phyloP scores from a whole-genome alignment of 2,888 invertebrate species.

The Glaucopsyche alexis region DNA sequence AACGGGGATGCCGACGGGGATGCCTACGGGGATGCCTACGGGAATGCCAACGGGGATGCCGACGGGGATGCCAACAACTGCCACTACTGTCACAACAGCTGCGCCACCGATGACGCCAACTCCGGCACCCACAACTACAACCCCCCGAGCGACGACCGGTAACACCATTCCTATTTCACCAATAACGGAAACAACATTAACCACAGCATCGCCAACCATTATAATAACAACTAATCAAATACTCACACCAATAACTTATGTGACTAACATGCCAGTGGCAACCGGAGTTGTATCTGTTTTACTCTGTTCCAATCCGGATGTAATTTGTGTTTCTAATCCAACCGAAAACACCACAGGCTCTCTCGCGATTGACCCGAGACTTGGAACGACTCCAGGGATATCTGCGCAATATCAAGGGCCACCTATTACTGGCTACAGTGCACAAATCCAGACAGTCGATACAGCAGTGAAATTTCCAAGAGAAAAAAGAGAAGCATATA shows the following conservation, averaged over 20 bases:
- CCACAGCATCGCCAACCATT: slow-evolving; percentile 41
- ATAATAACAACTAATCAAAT: slow-evolving; percentile 35
- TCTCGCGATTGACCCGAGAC: slow-evolving; percentile 70
- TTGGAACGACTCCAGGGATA: slow-evolving; percentile 64
- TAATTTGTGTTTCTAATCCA: slow-evolving; percentile 71
- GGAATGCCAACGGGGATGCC: slow-evolving; percentile 39
- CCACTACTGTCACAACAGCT: slow-evolving; percentile 37
- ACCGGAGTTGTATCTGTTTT: slow-evolving; percentile 63
- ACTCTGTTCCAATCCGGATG: slow-evolving; percentile 67
- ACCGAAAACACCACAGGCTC: slow-evolving; percentile 66
- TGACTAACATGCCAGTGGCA: slow-evolving; percentile 38
- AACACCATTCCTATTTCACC: slow-evolving; percentile 37
- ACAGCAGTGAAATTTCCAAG: slow-evolving; percentile 67
- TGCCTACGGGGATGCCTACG: slow-evolving; percentile 38
- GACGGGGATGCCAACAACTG: too few relatives aligned
- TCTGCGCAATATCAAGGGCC: slow-evolving; percentile 56
- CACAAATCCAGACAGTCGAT: slow-evolving; percentile 56
- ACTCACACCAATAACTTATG: slow-evolving; percentile 32
- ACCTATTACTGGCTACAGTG: slow-evolving; percentile 58
- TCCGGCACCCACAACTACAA: slow-evolving; percentile 33
- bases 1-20: slow-evolving; percentile 27
- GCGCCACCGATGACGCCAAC: slow-evolving; percentile 33
- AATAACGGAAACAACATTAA: slow-evolving; percentile 40
- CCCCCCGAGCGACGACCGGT: slow-evolving; percentile 40
- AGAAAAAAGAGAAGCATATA: slow-evolving; percentile 51